A percentile compares a stretch with the other conserved stretches of the same genome.
Evolutionary conservation across 2,888 invertebrate species (phyloP).

Genomic region (Agonopterix heracliana): DNA sequence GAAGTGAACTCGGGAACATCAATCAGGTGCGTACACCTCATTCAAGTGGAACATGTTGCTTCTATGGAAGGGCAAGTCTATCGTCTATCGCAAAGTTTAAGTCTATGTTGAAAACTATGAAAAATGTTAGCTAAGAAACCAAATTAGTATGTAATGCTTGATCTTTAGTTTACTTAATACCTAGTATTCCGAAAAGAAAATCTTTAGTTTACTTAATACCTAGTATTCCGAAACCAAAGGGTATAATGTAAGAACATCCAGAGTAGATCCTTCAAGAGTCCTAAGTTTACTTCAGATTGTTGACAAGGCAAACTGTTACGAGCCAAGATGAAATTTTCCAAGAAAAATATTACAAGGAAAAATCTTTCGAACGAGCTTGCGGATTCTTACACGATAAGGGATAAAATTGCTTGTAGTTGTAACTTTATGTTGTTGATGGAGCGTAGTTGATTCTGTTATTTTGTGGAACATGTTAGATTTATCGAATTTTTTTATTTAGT

Average conservation of each 20-base stretch:
- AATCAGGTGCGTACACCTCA: too few relatives aligned
- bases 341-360: constrained; percentile 24
- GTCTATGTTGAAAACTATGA: too few relatives aligned
- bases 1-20: too few relatives aligned
- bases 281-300: constrained; percentile 21
- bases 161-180: not conserved
- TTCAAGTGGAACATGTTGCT: too few relatives aligned
- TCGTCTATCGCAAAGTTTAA: too few relatives aligned
- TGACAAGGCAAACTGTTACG: constrained; percentile 29
- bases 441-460: not conserved
- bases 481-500: too few relatives aligned
- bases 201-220: constrained; percentile 1
- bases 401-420: not conserved
- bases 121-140: too few relatives aligned
- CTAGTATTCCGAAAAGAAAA: constrained; percentile 1
- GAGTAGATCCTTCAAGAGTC: constrained; percentile 6
- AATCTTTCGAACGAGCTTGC: constrained; percentile 10
- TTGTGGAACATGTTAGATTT: too few relatives aligned
- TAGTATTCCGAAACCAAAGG: not conserved
- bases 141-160: too few relatives aligned
- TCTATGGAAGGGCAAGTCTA: too few relatives aligned
- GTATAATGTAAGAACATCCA: constrained; percentile 16
- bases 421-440: not conserved
- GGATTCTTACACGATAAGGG: constrained; percentile 15
- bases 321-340: constrained; percentile 23